Evolutionary conservation across 2,113 vertebrate species (phyloP).

Genomic region (Calyptomena viridis): DNA sequence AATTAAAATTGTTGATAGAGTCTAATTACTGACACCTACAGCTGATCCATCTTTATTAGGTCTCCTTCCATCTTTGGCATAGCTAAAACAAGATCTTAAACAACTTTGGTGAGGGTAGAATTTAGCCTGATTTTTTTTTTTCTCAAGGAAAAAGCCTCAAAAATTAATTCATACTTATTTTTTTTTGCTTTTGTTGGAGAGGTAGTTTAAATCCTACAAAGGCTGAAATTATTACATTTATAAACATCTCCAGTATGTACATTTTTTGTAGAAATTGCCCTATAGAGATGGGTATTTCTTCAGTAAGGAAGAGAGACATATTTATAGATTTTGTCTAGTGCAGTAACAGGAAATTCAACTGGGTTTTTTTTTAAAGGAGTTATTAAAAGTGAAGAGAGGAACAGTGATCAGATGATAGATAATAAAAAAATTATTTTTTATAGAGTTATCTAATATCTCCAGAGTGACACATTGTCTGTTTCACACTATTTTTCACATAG

Average conservation of each 20-base stretch:
- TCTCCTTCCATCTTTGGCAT: neutral
- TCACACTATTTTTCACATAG: neutral
- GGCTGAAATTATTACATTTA: neutral
- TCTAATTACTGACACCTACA: neutral
- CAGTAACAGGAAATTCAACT: slow-evolving; percentile 5
- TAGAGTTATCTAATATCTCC: neutral
- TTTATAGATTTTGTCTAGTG: neutral
- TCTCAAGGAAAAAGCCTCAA: neutral
- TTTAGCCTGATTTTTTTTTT: neutral
- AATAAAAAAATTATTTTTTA: neutral
- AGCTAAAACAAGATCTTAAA: neutral
- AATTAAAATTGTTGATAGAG: neutral
- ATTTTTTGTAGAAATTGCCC: neutral
- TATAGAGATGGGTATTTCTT: neutral
- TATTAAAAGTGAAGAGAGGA: neutral
- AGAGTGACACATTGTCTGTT: neutral
- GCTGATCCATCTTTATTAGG: neutral
- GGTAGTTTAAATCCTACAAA: neutral
- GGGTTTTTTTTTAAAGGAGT: neutral
- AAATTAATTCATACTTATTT: neutral
- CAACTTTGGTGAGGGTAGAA: neutral
- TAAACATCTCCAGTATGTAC: neutral
- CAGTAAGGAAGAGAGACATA: neutral
- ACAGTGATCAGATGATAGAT: neutral
- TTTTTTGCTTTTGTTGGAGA: neutral